phyloP scores from a whole-genome alignment of 2,113 vertebrate species.

The Sylvietta virens region DNA sequence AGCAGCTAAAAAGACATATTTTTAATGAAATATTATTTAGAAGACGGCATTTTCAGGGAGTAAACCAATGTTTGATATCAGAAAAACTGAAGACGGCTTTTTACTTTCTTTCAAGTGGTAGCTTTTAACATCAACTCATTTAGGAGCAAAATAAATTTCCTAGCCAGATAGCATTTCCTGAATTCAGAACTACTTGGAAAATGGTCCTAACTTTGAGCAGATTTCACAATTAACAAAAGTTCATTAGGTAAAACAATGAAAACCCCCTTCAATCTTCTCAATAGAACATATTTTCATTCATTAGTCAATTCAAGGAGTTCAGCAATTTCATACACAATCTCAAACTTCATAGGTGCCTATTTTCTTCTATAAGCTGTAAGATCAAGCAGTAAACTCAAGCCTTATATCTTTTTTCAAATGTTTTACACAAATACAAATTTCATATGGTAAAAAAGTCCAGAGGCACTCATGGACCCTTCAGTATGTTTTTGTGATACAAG shows the following conservation, averaged over 20 bases:
- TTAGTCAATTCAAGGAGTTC: not conserved
- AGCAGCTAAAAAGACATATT: not conserved
- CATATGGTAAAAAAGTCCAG: not conserved
- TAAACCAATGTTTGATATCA: not conserved
- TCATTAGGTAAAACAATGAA: not conserved
- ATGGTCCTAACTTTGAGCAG: not conserved
- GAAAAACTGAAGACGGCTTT: not conserved
- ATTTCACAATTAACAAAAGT: not conserved
- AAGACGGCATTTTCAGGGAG: not conserved
- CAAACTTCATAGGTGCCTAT: not conserved
- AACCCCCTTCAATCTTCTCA: not conserved
- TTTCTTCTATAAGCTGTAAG: not conserved
- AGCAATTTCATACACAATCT: not conserved
- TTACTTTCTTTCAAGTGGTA: not conserved
- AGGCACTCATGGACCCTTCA: not conserved
- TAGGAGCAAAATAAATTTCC: not conserved
- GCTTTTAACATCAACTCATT: not conserved
- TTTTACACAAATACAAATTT: not conserved
- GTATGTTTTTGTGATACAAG: not conserved
- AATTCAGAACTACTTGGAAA: not conserved
- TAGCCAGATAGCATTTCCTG: not conserved
- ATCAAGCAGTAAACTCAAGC: not conserved
- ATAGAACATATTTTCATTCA: not conserved
- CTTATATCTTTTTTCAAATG: not conserved
- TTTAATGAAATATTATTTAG: not conserved